phyloP scores from a whole-genome alignment of 2,888 invertebrate genomes.

The Pimpla rufipes region DNA sequence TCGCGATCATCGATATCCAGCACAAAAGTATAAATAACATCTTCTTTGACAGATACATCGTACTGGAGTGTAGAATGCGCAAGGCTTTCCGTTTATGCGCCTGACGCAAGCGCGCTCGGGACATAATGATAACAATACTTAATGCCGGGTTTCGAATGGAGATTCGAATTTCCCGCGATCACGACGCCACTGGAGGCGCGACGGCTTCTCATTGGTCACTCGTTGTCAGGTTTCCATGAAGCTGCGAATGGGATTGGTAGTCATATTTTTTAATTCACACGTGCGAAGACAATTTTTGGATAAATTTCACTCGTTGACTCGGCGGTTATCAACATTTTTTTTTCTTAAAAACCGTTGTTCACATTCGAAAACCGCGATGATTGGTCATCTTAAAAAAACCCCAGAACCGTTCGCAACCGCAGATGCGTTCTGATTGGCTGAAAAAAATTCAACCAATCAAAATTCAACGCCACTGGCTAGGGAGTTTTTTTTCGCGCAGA shows the following conservation, averaged over 20 bases:
- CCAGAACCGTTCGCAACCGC: too few relatives aligned
- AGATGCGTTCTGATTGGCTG: background rate
- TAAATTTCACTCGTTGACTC: too few relatives aligned
- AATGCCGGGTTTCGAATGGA: constrained; percentile 23
- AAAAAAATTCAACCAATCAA: background rate
- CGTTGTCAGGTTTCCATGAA: too few relatives aligned
- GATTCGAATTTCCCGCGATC: background rate
- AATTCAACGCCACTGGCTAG: background rate
- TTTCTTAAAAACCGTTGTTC: too few relatives aligned
- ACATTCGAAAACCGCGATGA: too few relatives aligned
- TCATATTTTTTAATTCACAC: too few relatives aligned
- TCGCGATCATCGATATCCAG: constrained; percentile 61
- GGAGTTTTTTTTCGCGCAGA: constrained; percentile 2
- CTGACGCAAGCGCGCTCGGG: background rate
- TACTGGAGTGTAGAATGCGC: background rate
- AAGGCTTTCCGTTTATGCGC: constrained; percentile 6
- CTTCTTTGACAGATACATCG: constrained; percentile 64
- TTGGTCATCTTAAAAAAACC: too few relatives aligned
- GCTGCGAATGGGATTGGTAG: too few relatives aligned
- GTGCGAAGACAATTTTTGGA: too few relatives aligned
- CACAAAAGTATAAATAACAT: constrained; percentile 68
- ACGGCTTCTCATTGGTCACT: too few relatives aligned
- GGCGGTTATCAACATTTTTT: too few relatives aligned
- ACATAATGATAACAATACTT: background rate
- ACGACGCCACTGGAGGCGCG: too few relatives aligned